Base-by-base conservation (phyloP, 2,797 vertebrate species). In the Melanogrammus aeglefinus region DNA sequence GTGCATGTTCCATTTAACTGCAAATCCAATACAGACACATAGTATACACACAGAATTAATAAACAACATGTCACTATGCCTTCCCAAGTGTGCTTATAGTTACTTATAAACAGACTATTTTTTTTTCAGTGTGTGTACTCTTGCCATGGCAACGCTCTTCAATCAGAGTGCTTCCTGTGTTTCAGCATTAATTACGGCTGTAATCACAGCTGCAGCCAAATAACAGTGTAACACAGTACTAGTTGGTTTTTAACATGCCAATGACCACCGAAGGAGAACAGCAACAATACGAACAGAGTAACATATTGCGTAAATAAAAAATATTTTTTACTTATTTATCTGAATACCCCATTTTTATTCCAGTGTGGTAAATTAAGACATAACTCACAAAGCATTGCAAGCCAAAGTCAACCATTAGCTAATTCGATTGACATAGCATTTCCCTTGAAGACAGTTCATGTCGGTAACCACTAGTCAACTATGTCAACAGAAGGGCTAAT, bases 191-290 rank as follows among this genome's bases (percentile, higher is more conserved):
- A 69, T 69, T 69, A 69, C 24, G 9, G 63, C 24, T 69, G 63
- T 69, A 69, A 72, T 72, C n/a, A 72, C 35, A 72, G 35, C 29
- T 69, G 63, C 63, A 69, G 63, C 63, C n/a, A 69, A 69, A 69
- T 69, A 3, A 69, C 24, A n/a, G 9, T 66, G 7, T 12, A n/a
- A 63, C 57, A 27, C 63, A 69, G 63, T 69, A 69, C 63, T n/a
- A 69, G 63, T 27, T 69, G 24, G n/a, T 69, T 27, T 63, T 69
- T 69, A 69, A 69, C 63, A 24, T 12, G 63, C 24, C 63, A 24
- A 69, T 69, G 24, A 27, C 63, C 63, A 69, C 63, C 63, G 27
- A 63, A 63, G 57, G 57, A 63, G 57, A n/a, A 63, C 16, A 18
- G 6, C 21, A 63, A 6, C 4, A 63, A 63, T 24, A 63, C 3